A percentile compares a stretch with the other conserved stretches of the same genome.
Conservation (phyloP, 37 sponge, comb jelly and placozoan species). For the Diacarnus erythraeanus region DNA sequence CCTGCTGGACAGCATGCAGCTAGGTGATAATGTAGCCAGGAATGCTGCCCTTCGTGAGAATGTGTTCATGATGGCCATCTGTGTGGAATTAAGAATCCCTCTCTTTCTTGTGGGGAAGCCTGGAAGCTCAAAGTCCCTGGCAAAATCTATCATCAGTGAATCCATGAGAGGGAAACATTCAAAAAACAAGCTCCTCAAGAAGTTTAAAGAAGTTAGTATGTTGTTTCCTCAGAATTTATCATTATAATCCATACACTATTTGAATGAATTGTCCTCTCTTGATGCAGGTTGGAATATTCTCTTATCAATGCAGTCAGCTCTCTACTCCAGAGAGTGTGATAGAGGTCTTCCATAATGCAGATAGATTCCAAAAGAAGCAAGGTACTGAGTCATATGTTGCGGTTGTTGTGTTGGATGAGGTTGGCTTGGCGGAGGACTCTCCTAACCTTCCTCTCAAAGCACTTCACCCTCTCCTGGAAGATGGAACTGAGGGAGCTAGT, state of each 20-base stretch:
- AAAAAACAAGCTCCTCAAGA: constrained; percentile 16
- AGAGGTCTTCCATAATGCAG: constrained; percentile 71
- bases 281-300: constrained; percentile 46
- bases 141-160: constrained; percentile 80
- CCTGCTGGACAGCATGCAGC: constrained; percentile 52
- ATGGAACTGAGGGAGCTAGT: constrained; percentile 79
- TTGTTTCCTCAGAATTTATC: background rate
- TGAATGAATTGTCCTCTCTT: background rate
- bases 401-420: constrained; percentile 92
- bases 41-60: constrained; percentile 96
- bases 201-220: constrained; percentile 72
- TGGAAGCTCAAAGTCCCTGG: constrained; percentile 96
- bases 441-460: constrained; percentile 90
- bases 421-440: constrained; percentile 96
- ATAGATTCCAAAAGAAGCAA: constrained; percentile 58
- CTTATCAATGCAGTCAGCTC: constrained; percentile 91
- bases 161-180: constrained; percentile 82
- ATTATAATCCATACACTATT: background rate
- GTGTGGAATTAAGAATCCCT: constrained; percentile 94
- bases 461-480: constrained; percentile 92
- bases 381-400: constrained; percentile 62
- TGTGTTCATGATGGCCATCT: constrained; percentile 98
- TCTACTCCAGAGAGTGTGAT: constrained; percentile 85
- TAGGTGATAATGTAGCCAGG: constrained; percentile 77
- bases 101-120: constrained; percentile 98